Conservation (phyloP, 2,888 invertebrate species). For the Blastobasis lacticolella region DNA sequence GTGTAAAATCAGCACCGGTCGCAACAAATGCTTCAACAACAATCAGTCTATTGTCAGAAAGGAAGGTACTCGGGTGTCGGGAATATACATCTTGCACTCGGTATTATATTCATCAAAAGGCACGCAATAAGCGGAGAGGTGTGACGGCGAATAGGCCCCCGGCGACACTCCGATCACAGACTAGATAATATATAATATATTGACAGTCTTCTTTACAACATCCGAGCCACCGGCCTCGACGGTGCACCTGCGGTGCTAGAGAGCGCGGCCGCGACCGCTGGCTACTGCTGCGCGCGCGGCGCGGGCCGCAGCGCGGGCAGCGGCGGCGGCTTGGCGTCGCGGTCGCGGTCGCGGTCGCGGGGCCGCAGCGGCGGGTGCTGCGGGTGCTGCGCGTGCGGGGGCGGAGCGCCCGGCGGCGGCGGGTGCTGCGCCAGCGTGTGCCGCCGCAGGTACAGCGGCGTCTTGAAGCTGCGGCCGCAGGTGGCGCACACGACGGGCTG, state of each 20-base stretch:
- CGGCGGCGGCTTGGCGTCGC: conserved; percentile 13
- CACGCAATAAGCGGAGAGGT: conserved; percentile 71
- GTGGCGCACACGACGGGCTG: conserved; percentile 80
- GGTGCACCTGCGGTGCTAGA: background rate
- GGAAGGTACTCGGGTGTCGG: conserved; percentile 60
- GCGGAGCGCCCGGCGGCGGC: conserved; percentile 44
- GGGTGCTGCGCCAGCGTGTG: conserved; percentile 82
- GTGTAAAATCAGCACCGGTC: conserved; percentile 71
- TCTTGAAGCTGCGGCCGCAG: conserved; percentile 83
- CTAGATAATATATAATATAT: conserved; percentile 59
- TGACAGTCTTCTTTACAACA: conserved; percentile 60
- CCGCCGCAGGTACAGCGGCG: conserved; percentile 83
- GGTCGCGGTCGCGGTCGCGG: conserved; percentile 24
- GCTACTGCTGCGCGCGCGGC: conserved; percentile 16
- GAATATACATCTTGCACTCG: conserved; percentile 47
- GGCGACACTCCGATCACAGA: conserved; percentile 72
- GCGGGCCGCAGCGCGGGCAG: conserved; percentile 24
- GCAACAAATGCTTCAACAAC: conserved; percentile 72
- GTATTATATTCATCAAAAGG: conserved; percentile 62
- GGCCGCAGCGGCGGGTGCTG: conserved; percentile 45
- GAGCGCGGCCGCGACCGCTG: conserved; percentile 12
- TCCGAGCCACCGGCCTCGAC: conserved; percentile 42
- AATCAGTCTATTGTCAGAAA: conserved; percentile 73
- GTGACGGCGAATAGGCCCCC: conserved; percentile 67
- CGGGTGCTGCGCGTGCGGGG: conserved; percentile 37